Percentiles rank a stretch among this genome's conserved stretches.
phyloP scores from a whole-genome alignment of 1,140 invertebrate species.

The Doryteuthis pealeii region DNA sequence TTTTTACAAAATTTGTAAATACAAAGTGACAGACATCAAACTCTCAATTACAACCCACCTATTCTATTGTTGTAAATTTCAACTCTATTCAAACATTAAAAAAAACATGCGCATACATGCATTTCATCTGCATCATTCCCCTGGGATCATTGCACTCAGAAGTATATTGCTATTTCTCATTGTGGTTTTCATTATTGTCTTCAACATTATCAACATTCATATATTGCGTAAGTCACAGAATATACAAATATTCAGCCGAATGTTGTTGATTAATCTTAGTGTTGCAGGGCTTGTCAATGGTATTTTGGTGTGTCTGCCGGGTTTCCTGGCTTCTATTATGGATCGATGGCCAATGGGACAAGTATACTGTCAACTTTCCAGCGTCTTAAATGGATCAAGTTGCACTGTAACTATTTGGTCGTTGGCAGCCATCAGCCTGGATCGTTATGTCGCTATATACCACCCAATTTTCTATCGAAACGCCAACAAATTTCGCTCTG shows the following conservation, averaged over 20 bases:
- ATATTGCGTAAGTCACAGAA: slow-evolving; percentile 19
- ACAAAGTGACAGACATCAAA: too few species aligned
- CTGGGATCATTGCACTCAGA: too few species aligned
- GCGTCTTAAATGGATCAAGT: slow-evolving; percentile 26
- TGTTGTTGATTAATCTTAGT: slow-evolving; percentile 31
- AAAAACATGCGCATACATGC: too few species aligned
- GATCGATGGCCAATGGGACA: slow-evolving; percentile 30
- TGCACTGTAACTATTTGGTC: slow-evolving; percentile 33
- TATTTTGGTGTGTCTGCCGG: slow-evolving; percentile 26
- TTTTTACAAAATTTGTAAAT: too few species aligned
- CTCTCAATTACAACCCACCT: too few species aligned
- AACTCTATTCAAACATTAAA: too few species aligned
- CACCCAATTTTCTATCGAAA: slow-evolving; percentile 25
- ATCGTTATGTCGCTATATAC: slow-evolving; percentile 31
- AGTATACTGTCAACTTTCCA: slow-evolving; percentile 32
- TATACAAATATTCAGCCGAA: slow-evolving; percentile 19
- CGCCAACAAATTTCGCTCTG: too few species aligned
- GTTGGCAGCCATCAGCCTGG: slow-evolving; percentile 28
- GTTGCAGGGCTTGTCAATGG: slow-evolving; percentile 27
- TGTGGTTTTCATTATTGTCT: neutral
- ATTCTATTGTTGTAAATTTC: too few species aligned
- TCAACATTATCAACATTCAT: slow-evolving; percentile 27
- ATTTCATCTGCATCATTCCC: too few species aligned
- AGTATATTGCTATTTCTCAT: too few species aligned
- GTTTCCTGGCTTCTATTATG: slow-evolving; percentile 17